These are phyloP conservation scores for Neosilurus hyrtlii DNA, from an alignment of 2,797 vertebrate species.

Conservation along the genomic window DNA sequence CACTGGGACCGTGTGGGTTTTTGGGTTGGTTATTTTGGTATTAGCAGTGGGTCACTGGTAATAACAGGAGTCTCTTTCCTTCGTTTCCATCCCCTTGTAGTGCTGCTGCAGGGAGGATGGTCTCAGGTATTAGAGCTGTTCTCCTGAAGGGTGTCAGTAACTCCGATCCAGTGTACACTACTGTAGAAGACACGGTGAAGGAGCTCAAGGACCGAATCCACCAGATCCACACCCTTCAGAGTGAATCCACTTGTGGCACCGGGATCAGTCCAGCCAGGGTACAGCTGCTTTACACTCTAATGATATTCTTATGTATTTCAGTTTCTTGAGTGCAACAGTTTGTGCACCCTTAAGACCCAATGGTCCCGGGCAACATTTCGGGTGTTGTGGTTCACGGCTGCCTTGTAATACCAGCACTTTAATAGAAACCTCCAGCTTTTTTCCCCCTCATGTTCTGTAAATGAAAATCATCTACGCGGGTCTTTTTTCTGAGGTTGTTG, in stretches of 20 bases:
- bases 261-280: conserved; percentile 91
- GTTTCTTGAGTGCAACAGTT: neutral
- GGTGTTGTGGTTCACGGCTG: neutral
- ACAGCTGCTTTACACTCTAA: conserved; percentile 55
- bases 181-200: conserved; percentile 75
- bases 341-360: neutral
- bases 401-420: neutral
- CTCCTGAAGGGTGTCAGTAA: conserved; percentile 84
- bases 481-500: neutral
- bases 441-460: neutral
- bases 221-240: conserved; percentile 75
- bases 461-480: too few relatives aligned
- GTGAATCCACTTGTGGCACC: conserved; percentile 58
- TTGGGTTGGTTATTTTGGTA: neutral
- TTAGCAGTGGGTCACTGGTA: neutral
- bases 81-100: conserved; percentile 66
- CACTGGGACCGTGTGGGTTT: neutral
- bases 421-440: too few relatives aligned
- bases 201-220: conserved; percentile 83
- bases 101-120: conserved; percentile 77
- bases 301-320: neutral
- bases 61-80: neutral
- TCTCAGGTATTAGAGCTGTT: conserved; percentile 78
- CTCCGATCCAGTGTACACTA: conserved; percentile 73
- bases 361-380: neutral